phyloP scores from a whole-genome alignment of 2,113 vertebrate genomes.

The Cichladusa arquata region DNA sequence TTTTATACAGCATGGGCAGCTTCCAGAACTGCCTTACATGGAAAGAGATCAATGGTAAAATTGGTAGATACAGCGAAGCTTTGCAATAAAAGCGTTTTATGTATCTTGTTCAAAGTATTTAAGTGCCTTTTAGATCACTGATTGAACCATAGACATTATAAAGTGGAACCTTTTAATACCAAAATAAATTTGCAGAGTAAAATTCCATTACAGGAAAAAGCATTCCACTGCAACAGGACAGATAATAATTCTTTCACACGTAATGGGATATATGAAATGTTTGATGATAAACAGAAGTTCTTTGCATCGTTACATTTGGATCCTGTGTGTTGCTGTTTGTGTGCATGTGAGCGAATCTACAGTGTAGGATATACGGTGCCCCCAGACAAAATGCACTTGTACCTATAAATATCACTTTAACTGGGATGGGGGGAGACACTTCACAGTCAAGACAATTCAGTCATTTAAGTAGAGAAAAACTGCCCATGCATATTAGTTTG shows the following conservation, averaged over 20 bases:
- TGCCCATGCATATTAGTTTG: constrained; percentile 7
- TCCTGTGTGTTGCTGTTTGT: not conserved
- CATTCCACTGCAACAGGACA: constrained; percentile 69
- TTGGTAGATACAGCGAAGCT: constrained; percentile 75
- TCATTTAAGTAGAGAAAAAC: not conserved
- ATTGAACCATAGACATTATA: constrained; percentile 79
- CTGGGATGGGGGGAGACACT: not conserved
- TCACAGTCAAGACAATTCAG: not conserved
- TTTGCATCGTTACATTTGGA: constrained; percentile 34
- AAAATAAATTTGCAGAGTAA: constrained; percentile 78
- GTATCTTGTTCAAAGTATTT: constrained; percentile 81
- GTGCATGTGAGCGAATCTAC: not conserved
- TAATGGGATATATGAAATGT: constrained; percentile 75
- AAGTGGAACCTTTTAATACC: constrained; percentile 82
- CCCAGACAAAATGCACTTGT: not conserved
- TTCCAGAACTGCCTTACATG: constrained; percentile 71
- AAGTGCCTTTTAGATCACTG: constrained; percentile 83
- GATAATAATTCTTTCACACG: constrained; percentile 78
- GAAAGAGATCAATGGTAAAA: constrained; percentile 75
- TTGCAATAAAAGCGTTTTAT: constrained; percentile 79
- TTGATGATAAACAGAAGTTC: constrained; percentile 80
- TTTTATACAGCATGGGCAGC: constrained; percentile 55
- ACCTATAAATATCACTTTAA: constrained; percentile 22
- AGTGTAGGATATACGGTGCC: not conserved
- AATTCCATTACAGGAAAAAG: constrained; percentile 78